Conservation (phyloP, 2,113 vertebrate species). For the Pardalotus punctatus region DNA sequence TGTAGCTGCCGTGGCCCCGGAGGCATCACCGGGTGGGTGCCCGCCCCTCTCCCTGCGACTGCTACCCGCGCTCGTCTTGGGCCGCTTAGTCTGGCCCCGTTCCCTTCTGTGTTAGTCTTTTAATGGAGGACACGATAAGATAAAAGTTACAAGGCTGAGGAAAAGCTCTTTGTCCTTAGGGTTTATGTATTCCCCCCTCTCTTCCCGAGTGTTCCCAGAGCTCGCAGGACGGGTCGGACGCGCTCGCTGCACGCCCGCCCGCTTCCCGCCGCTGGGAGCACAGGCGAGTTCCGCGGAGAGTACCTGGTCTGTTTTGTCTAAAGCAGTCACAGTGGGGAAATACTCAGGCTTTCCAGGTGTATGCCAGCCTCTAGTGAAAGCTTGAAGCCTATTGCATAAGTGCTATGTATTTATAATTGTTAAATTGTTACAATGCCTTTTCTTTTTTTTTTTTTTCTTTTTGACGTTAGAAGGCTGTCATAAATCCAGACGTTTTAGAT, state of each 20-base stretch:
- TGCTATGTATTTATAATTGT: background rate
- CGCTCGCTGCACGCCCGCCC: background rate
- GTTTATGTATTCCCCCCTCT: fast-evolving
- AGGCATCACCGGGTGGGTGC: background rate
- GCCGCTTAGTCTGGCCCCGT: background rate
- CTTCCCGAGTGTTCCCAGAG: fast-evolving
- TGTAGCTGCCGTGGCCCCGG: background rate
- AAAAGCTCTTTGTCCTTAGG: background rate
- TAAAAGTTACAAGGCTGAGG: background rate
- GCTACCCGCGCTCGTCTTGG: fast-evolving
- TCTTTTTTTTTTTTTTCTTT: background rate
- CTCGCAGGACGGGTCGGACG: background rate
- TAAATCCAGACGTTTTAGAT: background rate
- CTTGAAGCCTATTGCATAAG: background rate
- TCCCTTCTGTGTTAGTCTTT: background rate
- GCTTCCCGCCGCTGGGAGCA: fast-evolving
- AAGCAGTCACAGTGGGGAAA: background rate
- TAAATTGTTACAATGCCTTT: background rate
- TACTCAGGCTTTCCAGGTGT: too few species aligned
- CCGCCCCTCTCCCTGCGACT: background rate
- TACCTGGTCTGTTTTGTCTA: fast-evolving
- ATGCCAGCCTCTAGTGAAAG: background rate
- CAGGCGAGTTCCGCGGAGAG: background rate
- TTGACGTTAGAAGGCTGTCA: background rate
- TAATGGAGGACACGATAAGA: background rate